A percentile compares a stretch with the other conserved stretches of the same genome.
These are phyloP conservation scores for Halcyon chelicuti DNA, from an alignment of 2,797 vertebrate species.

Conservation along the genomic window DNA sequence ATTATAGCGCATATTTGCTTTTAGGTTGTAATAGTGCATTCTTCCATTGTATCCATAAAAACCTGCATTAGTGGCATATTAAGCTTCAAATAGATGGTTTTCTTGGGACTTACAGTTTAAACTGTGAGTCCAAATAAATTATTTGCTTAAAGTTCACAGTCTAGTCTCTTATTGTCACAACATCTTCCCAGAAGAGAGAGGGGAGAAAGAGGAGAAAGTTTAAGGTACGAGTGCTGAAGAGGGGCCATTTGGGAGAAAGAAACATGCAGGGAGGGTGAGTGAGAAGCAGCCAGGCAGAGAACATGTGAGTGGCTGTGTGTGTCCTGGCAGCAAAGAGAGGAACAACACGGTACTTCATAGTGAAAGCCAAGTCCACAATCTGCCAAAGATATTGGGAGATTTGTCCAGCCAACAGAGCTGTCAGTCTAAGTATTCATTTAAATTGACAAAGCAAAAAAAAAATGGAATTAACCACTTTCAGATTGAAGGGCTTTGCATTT, in stretches of 20 bases:
- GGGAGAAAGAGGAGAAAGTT: neutral
- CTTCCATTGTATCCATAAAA: too few relatives aligned
- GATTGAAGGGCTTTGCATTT: neutral
- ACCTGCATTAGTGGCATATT: too few relatives aligned
- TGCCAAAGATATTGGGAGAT: neutral
- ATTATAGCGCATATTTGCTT: too few relatives aligned
- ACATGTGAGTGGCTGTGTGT: neutral
- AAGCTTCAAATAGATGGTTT: too few relatives aligned
- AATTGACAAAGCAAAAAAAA: neutral
- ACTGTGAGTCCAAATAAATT: too few relatives aligned
- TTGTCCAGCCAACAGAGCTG: neutral
- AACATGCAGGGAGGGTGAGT: neutral
- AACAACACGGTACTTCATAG: neutral
- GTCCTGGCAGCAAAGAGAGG: neutral
- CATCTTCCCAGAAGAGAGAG: neutral
- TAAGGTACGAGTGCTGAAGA: neutral
- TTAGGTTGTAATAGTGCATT: too few relatives aligned
- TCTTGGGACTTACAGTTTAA: too few relatives aligned
- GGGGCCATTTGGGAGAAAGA: neutral
- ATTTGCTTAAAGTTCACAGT: too few relatives aligned
- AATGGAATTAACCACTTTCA: neutral
- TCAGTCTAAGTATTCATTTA: neutral
- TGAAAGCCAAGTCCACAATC: neutral
- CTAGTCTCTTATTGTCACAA: too few relatives aligned
- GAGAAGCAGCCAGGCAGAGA: neutral